Evolutionary conservation across 2,888 invertebrate genomes (phyloP), one percentile per base, ranked within the genome.

Genomic region (Eristalis intricaria): DNA sequence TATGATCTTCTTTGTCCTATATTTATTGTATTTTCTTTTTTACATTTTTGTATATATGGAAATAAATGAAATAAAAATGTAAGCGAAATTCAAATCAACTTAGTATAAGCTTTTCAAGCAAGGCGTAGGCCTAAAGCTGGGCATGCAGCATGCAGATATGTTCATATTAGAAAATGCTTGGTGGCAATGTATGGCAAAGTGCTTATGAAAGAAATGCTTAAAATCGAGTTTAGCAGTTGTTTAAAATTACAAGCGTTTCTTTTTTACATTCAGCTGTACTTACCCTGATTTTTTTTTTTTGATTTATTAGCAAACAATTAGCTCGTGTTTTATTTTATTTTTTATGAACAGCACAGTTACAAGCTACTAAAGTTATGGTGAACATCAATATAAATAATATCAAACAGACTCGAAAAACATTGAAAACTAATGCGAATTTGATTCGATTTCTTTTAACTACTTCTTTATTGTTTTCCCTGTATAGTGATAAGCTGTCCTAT

Each of bases 1-100:
- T 38, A 43, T 70, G 77, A 70, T 70, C 7, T 66, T 64, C 84
- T 89, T 89, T 89, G 88, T 89, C 89, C 89, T 89, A 89, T 89
- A 89, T 89, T 86, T 89, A 80, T 84, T 65, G 75, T n/a, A 66
- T 60, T 76, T 65, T 78, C 65, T 29, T 78, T 43, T 22, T 56
- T 43, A 26, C 64, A 64, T 66, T 22, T 71, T 29, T 15, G 22
- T n/a, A 40, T 70, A 63, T 70, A 56, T 32, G 23, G 58, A 68
- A 61, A 74, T 65, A 75, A 74, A 2, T 35, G 4, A 81, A 81
- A 68, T 75, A 35, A 79, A 69, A 66, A 78, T n/a, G 0, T 26
- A 79, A 79, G 79, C 79, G 35, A 13, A 79, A 70, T 64, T 78
- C 4, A 63, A 70, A 70, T 38, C 10, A 69, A 60, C 66, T 60